Conservation (phyloP, 2,888 invertebrate genomes). For the Andrena dorsata region DNA sequence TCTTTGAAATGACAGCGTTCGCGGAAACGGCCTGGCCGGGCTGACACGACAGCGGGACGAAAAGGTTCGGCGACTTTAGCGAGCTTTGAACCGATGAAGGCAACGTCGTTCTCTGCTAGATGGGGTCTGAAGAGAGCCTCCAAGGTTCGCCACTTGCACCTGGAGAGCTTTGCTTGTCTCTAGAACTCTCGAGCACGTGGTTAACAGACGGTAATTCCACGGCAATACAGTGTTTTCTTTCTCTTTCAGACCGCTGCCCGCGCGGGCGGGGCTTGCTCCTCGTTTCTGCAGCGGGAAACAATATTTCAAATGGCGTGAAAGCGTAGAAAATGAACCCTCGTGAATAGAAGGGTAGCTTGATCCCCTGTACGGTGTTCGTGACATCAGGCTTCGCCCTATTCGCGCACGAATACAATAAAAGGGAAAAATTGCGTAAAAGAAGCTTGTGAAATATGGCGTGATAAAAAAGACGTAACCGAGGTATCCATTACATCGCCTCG, state of each 20-base stretch:
- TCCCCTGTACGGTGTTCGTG: background rate
- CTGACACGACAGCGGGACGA: conserved; percentile 31
- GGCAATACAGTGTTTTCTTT: conserved; percentile 44
- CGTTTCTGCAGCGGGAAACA: conserved; percentile 10
- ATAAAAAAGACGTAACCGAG: conserved; percentile 2
- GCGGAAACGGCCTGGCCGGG: conserved; percentile 10
- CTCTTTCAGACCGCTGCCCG: background rate
- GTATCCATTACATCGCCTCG: background rate
- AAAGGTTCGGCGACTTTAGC: conserved; percentile 52
- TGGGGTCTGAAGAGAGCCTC: conserved; percentile 72
- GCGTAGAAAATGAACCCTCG: background rate
- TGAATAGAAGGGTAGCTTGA: background rate
- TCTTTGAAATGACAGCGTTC: conserved; percentile 28
- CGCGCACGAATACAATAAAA: background rate
- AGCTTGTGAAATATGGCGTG: background rate
- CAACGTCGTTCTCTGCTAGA: conserved; percentile 55
- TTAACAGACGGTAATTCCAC: conserved; percentile 72
- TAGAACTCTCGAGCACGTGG: conserved; percentile 73
- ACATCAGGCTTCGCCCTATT: background rate
- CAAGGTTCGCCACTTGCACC: conserved; percentile 75
- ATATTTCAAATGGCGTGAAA: background rate
- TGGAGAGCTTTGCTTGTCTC: conserved; percentile 74
- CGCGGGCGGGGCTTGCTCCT: background rate
- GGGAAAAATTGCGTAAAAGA: background rate
- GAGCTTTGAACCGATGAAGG: conserved; percentile 71